Evolutionary conservation across 2,888 invertebrate genomes (phyloP), one percentile per base, ranked within the genome.

Genomic region (Kryphioiulus occultus): DNA sequence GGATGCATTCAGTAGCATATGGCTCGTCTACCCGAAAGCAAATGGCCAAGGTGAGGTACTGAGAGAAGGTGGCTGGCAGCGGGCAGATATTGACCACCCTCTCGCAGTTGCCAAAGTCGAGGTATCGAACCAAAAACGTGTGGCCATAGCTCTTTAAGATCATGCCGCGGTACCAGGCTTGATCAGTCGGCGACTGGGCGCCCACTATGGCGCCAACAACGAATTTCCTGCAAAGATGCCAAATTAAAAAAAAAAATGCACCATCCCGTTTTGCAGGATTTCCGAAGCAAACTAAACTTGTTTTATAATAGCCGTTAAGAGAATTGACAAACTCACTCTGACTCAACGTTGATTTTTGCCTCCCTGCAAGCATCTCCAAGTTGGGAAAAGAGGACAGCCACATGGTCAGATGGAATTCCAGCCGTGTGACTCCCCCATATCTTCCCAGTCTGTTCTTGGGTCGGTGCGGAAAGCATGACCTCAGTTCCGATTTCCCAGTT

Each of bases 61-160:
- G 53, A n/a, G 47, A 53, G 42, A 47, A 86, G 12, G 19, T 17
- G 4, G 0, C 86, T 0, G 86, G 86, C n/a, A 86, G 32, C 15
- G 12, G 5, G 53, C 86, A 5, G 17, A 86, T 1, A 26, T 47
- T 53, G 7, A 15, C 10, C 47, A 86, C 86, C 10, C 2, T n/a
- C 44, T 86, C 86, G 26, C 47, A 47, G 87, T 86, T 86, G 78
- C 87, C 87, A 32, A 35, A 86, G 42, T 86, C 87, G 9, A 86
- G 35, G 78, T 78, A 86, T 5, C 78, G 87, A n/a, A 86, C 87
- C 78, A 78, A 26, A 19, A 9, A 35, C 35, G n/a, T 35, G 0
- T 30, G 9, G 35, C 32, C 9, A 22, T 9, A 12, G 17, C 4
- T n/a, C 78, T 78, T 78, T 3, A 59, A 19, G 87, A 86, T 32